These are phyloP conservation scores for Ceratotherium simum DNA, from an alignment of 2,113 vertebrate genomes.

Conservation along the genomic window DNA sequence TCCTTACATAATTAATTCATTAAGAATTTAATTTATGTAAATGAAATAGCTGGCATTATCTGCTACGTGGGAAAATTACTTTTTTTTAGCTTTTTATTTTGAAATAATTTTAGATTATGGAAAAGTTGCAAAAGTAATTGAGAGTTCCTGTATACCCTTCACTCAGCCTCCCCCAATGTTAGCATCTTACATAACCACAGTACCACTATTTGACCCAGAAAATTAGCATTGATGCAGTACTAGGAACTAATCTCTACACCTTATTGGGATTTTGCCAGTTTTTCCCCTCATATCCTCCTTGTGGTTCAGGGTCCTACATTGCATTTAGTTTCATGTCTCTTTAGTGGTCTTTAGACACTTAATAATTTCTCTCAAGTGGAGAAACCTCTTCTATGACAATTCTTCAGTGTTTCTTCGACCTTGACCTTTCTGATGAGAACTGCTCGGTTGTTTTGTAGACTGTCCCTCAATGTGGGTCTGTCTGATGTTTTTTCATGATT, in stretches of 20 bases:
- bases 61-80: background rate
- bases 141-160: background rate
- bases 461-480: background rate
- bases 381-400: background rate
- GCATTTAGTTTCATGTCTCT: background rate
- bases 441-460: background rate
- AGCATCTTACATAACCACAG: background rate
- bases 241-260: background rate
- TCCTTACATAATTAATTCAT: slow-evolving; percentile 24
- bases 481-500: background rate
- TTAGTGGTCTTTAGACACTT: background rate
- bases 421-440: background rate
- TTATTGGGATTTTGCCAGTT: background rate
- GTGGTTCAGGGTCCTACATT: background rate
- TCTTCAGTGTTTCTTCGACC: background rate
- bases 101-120: background rate
- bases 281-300: background rate
- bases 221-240: background rate
- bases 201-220: background rate
- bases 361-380: background rate
- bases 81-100: background rate
- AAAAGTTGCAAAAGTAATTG: background rate
- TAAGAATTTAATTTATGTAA: background rate
- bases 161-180: background rate
- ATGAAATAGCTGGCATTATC: background rate